Evolutionary conservation across 2,888 invertebrate genomes (phyloP).

Genomic region (Drosophila nigritarsus): DNA sequence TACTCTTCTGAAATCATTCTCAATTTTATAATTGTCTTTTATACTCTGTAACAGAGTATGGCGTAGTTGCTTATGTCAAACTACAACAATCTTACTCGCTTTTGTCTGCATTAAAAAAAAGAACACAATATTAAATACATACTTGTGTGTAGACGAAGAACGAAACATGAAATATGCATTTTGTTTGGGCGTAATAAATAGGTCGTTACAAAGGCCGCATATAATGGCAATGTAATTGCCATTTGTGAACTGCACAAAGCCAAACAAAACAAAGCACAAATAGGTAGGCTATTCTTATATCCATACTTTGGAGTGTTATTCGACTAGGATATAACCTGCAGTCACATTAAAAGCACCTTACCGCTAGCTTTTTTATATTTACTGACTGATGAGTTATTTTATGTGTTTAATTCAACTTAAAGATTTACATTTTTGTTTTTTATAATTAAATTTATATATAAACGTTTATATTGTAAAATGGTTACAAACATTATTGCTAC

Average conservation of each 20-base stretch:
- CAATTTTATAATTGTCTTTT: neutral
- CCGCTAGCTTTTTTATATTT: neutral
- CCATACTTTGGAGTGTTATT: too few relatives aligned
- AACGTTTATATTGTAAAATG: neutral
- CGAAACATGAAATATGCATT: conserved; percentile 68
- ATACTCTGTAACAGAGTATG: neutral
- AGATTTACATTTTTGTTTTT: neutral
- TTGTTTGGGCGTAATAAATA: conserved; percentile 39
- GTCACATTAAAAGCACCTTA: neutral
- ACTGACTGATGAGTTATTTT: neutral
- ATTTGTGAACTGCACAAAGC: conserved; percentile 59
- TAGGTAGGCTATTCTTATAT: neutral
- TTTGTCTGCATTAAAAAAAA: conserved; percentile 17
- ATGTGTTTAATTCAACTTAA: neutral
- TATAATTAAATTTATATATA: neutral
- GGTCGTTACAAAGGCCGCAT: conserved; percentile 39
- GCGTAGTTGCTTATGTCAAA: neutral
- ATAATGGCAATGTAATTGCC: conserved; percentile 75
- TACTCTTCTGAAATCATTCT: neutral
- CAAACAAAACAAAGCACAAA: neutral
- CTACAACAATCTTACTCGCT: neutral
- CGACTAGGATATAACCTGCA: neutral
- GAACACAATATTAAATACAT: neutral
- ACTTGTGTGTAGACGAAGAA: conserved; percentile 16
- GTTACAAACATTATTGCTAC: neutral